phyloP scores from a whole-genome alignment of 2,113 vertebrate genomes.

The Sylvicapra grimmia region DNA sequence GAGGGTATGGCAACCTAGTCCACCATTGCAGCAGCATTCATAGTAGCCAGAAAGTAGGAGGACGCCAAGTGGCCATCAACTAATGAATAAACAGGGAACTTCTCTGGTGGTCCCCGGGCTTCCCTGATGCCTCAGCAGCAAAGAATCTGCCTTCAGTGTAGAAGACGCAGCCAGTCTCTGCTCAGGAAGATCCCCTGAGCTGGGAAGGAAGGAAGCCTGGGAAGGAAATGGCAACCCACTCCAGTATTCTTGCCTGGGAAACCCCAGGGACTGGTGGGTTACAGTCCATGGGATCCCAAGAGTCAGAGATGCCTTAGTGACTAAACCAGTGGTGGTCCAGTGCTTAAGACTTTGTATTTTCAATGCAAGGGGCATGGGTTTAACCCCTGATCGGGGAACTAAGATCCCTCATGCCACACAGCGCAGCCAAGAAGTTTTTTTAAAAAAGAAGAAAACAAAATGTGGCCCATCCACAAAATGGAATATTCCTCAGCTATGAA shows the following conservation, averaged over 20 bases:
- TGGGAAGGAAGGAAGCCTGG: not conserved
- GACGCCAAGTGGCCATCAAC: not conserved
- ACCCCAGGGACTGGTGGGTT: not conserved
- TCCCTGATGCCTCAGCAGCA: not conserved
- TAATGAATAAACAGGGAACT: not conserved
- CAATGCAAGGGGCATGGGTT: not conserved
- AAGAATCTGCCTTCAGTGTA: not conserved
- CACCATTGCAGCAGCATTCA: not conserved
- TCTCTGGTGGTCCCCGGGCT: not conserved
- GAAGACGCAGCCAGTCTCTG: not conserved
- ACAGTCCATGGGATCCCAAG: not conserved
- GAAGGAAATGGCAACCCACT: not conserved
- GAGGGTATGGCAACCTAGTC: not conserved
- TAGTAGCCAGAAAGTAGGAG: not conserved
- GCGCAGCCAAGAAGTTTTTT: not conserved
- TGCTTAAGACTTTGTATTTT: not conserved
- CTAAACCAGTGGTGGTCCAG: not conserved
- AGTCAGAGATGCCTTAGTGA: not conserved
- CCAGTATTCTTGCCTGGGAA: not conserved
- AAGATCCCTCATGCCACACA: not conserved
- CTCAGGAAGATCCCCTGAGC: not conserved
- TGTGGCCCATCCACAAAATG: not conserved
- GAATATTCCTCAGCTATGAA: not conserved
- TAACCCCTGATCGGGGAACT: not conserved
- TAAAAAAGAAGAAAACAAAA: not conserved